Evolutionary conservation across 2,797 vertebrate genomes (phyloP).

Genomic region (Otolemur crassicaudatus): DNA sequence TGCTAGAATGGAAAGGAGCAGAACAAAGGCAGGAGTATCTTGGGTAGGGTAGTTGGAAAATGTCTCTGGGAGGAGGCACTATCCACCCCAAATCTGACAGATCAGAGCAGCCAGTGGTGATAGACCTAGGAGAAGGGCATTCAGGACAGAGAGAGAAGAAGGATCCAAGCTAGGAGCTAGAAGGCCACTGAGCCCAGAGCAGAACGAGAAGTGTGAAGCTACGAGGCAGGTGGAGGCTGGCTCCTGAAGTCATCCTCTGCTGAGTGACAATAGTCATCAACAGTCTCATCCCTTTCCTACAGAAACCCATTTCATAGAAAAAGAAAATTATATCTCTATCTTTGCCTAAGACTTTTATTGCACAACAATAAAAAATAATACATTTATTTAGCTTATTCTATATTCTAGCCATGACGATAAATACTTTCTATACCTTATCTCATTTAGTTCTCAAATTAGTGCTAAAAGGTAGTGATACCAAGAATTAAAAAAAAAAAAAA

Average conservation of each 20-base stretch:
- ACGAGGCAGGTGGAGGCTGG: not conserved
- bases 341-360: not conserved
- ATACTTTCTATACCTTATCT: not conserved
- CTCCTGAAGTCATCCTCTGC: fast-evolving
- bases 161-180: not conserved
- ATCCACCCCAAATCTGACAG: not conserved
- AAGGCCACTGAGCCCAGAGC: not conserved
- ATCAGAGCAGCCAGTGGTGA: not conserved
- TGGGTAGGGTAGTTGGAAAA: not conserved
- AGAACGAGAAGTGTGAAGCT: not conserved
- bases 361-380: not conserved
- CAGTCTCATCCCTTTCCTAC: not conserved
- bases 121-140: not conserved
- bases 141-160: not conserved
- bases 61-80: not conserved
- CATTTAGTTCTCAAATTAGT: not conserved
- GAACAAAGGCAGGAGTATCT: not conserved
- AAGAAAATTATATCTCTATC: not conserved
- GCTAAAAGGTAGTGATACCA: not conserved
- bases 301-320: not conserved
- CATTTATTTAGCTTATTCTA: not conserved
- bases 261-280: not conserved
- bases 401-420: not conserved
- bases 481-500: not conserved
- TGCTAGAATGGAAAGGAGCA: not conserved